These are phyloP conservation scores for Resseliella maxima DNA, from an alignment of 2,888 invertebrate genomes.

Conservation along the genomic window DNA sequence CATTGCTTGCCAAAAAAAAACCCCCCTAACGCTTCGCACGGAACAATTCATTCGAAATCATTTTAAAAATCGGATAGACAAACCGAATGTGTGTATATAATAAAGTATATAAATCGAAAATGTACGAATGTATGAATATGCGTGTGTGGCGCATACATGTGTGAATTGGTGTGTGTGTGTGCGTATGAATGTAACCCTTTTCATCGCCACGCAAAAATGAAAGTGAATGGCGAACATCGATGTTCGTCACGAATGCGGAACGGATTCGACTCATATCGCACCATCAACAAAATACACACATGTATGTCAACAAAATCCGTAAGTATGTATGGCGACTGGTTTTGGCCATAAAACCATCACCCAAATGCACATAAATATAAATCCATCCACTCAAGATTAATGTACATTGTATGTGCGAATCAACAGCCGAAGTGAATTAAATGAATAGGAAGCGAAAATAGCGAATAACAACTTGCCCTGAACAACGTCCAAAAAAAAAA, in stretches of 20 bases:
- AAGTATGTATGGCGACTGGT: neutral
- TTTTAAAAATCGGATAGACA: neutral
- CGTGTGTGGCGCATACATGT: neutral
- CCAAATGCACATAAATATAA: constrained; percentile 47
- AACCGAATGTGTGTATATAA: neutral
- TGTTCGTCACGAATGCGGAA: constrained; percentile 5
- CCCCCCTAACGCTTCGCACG: too few relatives aligned
- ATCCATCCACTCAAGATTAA: constrained; percentile 48
- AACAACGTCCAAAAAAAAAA: neutral
- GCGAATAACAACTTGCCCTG: too few relatives aligned
- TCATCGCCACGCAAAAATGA: neutral
- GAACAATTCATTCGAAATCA: too few relatives aligned
- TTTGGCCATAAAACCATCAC: constrained; percentile 31
- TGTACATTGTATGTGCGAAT: constrained; percentile 33
- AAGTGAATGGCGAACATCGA: neutral
- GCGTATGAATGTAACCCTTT: constrained; percentile 8
- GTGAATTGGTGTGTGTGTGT: neutral
- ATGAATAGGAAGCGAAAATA: neutral
- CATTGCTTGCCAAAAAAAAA: neutral
- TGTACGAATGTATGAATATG: neutral
- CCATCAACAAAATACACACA: neutral
- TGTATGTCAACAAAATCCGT: constrained; percentile 21
- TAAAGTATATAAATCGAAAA: constrained; percentile 22
- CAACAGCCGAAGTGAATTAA: neutral
- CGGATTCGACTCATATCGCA: neutral